Percentiles rank a stretch among this genome's conserved stretches.
Conservation (phyloP, 2,888 invertebrate species). For the Cephus pygmeus region DNA sequence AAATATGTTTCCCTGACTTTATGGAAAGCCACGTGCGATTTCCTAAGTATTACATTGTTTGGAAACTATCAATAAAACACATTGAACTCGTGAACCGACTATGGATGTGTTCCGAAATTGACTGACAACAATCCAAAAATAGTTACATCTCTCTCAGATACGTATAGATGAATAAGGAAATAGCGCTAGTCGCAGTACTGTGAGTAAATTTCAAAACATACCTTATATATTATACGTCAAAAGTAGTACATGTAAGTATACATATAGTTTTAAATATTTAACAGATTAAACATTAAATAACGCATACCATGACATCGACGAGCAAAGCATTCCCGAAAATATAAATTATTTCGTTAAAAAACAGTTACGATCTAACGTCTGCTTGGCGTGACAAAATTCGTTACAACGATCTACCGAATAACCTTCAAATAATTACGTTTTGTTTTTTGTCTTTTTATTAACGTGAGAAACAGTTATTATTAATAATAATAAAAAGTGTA, state of each 20-base stretch:
- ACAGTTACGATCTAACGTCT: neutral
- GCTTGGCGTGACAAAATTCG: neutral
- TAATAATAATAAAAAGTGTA: neutral
- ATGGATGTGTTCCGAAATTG: neutral
- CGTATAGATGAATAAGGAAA: too few species aligned
- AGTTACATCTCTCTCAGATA: too few species aligned
- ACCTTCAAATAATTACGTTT: neutral
- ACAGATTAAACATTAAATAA: neutral
- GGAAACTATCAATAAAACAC: neutral
- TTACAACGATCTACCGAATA: neutral
- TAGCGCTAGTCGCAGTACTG: too few species aligned
- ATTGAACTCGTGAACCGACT: neutral
- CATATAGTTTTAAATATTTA: neutral
- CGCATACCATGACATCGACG: neutral
- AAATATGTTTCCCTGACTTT: too few species aligned
- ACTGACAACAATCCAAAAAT: too few species aligned
- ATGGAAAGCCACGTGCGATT: too few species aligned
- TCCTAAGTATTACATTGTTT: too few species aligned
- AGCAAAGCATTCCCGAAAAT: neutral
- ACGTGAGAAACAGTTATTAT: neutral
- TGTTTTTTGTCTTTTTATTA: neutral
- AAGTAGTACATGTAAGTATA: neutral
- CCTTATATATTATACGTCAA: neutral
- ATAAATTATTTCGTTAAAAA: neutral
- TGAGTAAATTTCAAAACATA: too few species aligned